Base-by-base conservation (phyloP, 1,140 invertebrate species). In the Bombus confusus region DNA sequence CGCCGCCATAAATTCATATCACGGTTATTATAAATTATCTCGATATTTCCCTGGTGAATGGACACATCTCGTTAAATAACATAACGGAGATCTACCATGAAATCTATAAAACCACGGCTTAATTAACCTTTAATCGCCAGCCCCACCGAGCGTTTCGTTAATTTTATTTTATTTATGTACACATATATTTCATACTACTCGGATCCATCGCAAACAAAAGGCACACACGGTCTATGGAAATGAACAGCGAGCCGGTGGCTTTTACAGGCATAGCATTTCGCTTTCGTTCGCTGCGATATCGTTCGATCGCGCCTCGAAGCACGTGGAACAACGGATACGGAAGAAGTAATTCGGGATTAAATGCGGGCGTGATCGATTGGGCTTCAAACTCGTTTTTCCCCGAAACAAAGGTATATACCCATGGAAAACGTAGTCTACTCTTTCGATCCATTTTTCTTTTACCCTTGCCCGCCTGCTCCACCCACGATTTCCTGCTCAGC, bases 91-190 rank as follows among this genome's bases (percentile, higher is more conserved):
- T n/a, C n/a, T 39, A 31, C 5, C 13, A 10, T 28, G 13, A 73
- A 62, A 73, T 73, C 22, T 59, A 73, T 73, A 31, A 81, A 66
- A 62, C 22, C 52, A 52, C 6, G 47, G n/a, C 37, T 43, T 62
- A 31, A 81, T 81, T 81, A 59, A 41, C 39, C 34, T n/a, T 43
- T 64, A 81, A 81, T 81, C 73, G 52, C n/a, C 37, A 80, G 15
- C 43, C 68, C 12, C 15, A 18, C 37, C 80, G 12, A 62, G 9
- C 68, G 22, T 1, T 43, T 37, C 18, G 18, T 81, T 73, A 59
- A 73, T 59, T 43, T 52, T 71, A 62, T 73, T 73, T 73, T 43
- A 81, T 73, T 62, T 72, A 64, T 43, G 39, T 39, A 39, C n/a
- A 39, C n/a, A 59, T 81, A 22, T 13, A 47, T 43, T 43, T 81